Base-by-base conservation (phyloP, 2,797 vertebrate genomes). In the Buceros bicornis region DNA sequence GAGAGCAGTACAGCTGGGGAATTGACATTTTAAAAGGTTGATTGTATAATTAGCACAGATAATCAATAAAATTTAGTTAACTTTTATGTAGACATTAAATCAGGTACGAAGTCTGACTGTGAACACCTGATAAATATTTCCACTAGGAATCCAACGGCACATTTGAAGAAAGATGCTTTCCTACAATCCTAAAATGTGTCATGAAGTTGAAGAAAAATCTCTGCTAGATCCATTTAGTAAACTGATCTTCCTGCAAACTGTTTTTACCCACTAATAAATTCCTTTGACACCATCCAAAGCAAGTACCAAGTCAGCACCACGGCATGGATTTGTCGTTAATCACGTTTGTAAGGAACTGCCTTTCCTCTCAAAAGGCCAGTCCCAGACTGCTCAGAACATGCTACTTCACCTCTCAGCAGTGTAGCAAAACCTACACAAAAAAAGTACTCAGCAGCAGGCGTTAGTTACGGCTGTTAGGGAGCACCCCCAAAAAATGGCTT, bases 141-240 rank as follows among this genome's bases (percentile, higher is more conserved):
- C 62, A 64, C 51, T 42, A 77, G 51, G 81, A 93, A 76, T 53
- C 11, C n/a, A 91, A 50, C n/a, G 70, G 72, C 20, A 77, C 9
- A 42, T 64, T 73, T 93, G 60, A 95, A 85, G 37, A 79, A 47
- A 67, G 26, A 45, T 50, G 61, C 28, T 80, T 84, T 73, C 47
- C 60, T 88, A 54, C 51, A 82, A 67, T n/a, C 58, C 62, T 65
- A 66, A 92, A 84, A 56, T 0, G 0, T 28, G n/a, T 8, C 67
- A 69, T 48, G 76, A 77, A 66, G 67, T 24, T 80, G 64, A 87
- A 67, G 58, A 66, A 84, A 93, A 90, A 40, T 12, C 48, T 86
- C 93, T 93, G 78, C 53, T 93, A 92, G 81, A 95, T 3, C 25
- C 81, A 94, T 92, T 90, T 70, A 60, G 93, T 79, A 96, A 96